Evolutionary conservation across 2,888 invertebrate species (phyloP).

Genomic region (Glyphotaelius pellucidus): DNA sequence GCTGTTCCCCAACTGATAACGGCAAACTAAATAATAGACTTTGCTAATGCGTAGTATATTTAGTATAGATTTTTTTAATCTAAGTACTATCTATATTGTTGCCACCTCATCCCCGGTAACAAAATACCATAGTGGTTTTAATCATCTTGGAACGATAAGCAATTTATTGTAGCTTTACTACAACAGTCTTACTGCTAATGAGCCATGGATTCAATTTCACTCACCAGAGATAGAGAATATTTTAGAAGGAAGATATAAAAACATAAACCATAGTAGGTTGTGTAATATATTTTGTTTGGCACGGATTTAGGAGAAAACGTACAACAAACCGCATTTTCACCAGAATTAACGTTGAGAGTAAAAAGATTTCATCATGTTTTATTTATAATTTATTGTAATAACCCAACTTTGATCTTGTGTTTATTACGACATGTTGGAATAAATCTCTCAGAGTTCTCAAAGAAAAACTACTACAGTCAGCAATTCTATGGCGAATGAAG

Average conservation of each 20-base stretch:
- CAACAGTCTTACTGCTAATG: neutral
- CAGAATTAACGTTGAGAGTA: neutral
- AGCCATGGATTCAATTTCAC: too few relatives aligned
- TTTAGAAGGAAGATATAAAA: too few relatives aligned
- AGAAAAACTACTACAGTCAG: neutral
- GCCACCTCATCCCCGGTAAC: too few relatives aligned
- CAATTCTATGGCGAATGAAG: neutral
- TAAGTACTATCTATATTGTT: too few relatives aligned
- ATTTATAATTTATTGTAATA: neutral
- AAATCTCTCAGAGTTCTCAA: neutral
- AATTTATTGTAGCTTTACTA: neutral
- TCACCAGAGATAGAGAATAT: too few relatives aligned
- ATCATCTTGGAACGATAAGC: too few relatives aligned
- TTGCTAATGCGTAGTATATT: too few relatives aligned
- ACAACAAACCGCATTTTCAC: neutral
- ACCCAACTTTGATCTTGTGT: too few relatives aligned
- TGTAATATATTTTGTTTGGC: neutral
- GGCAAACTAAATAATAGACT: too few relatives aligned
- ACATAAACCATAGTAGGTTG: neutral
- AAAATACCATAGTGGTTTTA: too few relatives aligned
- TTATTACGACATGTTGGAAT: neutral
- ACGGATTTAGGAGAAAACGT: neutral
- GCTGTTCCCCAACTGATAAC: too few relatives aligned
- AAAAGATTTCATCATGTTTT: neutral
- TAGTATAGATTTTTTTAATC: too few relatives aligned